Percentiles rank a stretch among this genome's conserved stretches.
Conservation (phyloP, 2,797 vertebrate genomes). For the Halcyon smyrnensis region DNA sequence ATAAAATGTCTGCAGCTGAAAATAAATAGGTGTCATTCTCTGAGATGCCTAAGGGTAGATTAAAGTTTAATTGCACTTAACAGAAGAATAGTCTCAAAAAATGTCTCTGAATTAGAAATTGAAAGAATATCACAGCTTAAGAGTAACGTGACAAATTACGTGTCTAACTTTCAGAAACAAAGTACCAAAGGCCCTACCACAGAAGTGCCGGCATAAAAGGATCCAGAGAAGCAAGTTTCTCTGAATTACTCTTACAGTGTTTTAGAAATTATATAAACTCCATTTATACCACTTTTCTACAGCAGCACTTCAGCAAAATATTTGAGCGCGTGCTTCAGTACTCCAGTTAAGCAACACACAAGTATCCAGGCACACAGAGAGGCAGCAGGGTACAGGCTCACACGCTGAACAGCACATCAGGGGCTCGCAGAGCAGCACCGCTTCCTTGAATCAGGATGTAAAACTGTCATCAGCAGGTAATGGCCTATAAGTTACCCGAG, state of each 20-base stretch:
- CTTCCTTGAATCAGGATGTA: not conserved
- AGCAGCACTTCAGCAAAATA: not conserved
- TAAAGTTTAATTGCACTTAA: not conserved
- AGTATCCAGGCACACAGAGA: not conserved
- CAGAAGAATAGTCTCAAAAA: not conserved
- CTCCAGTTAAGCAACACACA: not conserved
- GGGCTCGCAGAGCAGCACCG: not conserved
- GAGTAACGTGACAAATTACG: not conserved
- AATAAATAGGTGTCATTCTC: not conserved
- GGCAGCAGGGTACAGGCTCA: not conserved
- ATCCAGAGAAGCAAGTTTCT: not conserved
- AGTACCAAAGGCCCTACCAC: not conserved
- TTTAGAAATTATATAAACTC: not conserved
- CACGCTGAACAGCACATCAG: not conserved
- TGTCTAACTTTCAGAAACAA: not conserved
- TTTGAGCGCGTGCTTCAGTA: not conserved
- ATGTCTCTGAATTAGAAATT: not conserved
- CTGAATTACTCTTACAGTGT: not conserved
- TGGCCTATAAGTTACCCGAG: not conserved
- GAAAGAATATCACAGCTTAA: not conserved
- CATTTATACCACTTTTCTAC: not conserved
- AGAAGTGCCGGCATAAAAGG: not conserved
- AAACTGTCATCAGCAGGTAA: not conserved
- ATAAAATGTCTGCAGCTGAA: not conserved
- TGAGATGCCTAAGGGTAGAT: not conserved